Evolutionary conservation across 2,113 vertebrate species (phyloP), one percentile per base, ranked within the genome.

Genomic region (Scopus umbretta): DNA sequence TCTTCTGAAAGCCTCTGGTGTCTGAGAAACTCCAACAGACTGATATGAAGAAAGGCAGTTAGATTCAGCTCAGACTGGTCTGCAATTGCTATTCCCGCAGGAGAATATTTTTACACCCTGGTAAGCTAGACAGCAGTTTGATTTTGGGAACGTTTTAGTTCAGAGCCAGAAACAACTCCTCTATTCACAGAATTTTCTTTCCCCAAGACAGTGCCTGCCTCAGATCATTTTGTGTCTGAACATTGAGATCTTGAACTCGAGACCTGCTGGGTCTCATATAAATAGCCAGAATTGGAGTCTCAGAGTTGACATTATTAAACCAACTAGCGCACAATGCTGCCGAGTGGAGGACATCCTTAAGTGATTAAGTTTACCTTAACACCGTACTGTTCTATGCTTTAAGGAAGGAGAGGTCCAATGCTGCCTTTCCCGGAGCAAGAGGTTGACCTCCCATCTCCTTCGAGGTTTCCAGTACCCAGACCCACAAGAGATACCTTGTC

Each of bases 331-430:
- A 34, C 0, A 0, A 9, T 26, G 27, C 16, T 27, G 52, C 50
- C 14, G 26, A 43, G 40, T 26, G 21, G 27, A 72, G 26, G 22
- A 63, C 16, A 29, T 13, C 59, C 45, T 70, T 16, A 42, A 80
- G 49, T 4, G 11, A 30, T 20, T 0, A 0, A 9, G 2, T 68
- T 68, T 18, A 5, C 27, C 1, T 1, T 40, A 67, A 45, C 53
- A 18, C 34, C 49, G 14, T 15, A 8, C 10, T 49, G 36, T 14
- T 70, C 25, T 17, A 9, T 40, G 27, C 13, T 88, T 92, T 56
- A 63, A 23, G 29, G 66, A 50, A 53, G 45, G 36, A 80, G 13
- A 68, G 5, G 20, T 42, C 25, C 47, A 56, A 0, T 2, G 4
- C 27, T 32, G 18, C 43, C 12, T 92, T 56, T 80, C 49, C 61